Evolutionary conservation across 2,797 vertebrate genomes (phyloP), one percentile per base, ranked within the genome.

Genomic region (Notolepis coatsorum): DNA sequence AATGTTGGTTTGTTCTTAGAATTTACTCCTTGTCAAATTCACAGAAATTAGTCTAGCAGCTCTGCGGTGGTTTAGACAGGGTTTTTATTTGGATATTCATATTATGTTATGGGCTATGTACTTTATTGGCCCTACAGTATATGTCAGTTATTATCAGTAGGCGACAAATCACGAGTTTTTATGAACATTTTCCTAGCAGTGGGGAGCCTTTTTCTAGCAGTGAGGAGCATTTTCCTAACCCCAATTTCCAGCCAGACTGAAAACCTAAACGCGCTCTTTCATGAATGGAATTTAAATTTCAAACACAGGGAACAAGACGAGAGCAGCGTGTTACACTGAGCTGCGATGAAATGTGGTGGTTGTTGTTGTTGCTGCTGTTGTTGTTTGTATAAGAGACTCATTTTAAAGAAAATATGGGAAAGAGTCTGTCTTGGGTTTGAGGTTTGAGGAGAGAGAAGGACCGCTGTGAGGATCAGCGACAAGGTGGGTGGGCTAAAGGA

Each of bases 401-500:
- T 2, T 45, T 75, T 56, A 10, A 69, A 68, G 82, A 68, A 49
- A 20, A 38, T 58, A n/a, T 47, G 28, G 30, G n/a, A 76, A 72
- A 73, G 39, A 58, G 70, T 80, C 65, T 62, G 68, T 67, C 58
- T 75, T 43, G 71, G 63, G 76, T 81, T 79, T 75, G 72, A 51
- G 84, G 71, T 60, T 64, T 13, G 51, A 61, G 20, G 50, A 55
- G 52, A 71, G 52, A 71, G 53, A 58, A 25, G n/a, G 28, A 21
- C 35, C 0, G 49, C 56, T 71, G 58, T 15, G 41, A 73, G 39
- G 7, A 75, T 81, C 39, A 63, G 43, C 74, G 68, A 79, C 62
- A 57, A 82, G n/a, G 73, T 18, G 33, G 58, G 50, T 15, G 5
- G 71, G 64, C 63, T 43, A 53, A 56, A 60, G 9, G 61, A 59